Conservation (phyloP, 2,888 invertebrate genomes). For the Meandrusa payeni region DNA sequence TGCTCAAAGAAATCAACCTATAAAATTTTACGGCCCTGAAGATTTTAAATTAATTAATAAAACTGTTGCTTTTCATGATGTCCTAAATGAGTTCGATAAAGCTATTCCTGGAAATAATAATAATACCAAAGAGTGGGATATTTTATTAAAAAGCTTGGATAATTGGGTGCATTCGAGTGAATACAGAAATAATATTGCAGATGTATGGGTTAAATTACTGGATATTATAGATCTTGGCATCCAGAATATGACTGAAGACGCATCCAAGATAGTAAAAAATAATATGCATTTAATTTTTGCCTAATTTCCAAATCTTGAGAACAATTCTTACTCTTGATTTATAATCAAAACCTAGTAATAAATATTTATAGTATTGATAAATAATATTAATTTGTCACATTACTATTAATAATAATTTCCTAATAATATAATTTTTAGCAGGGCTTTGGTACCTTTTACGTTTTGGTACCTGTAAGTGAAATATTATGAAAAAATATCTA, state of each 20-base stretch:
- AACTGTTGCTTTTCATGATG: slow-evolving; percentile 41
- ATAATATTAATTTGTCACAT: no score
- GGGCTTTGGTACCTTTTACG: no score
- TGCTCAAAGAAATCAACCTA: slow-evolving; percentile 36
- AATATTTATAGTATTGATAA: no score
- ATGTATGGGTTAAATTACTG: slow-evolving; percentile 4
- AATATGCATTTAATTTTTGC: slow-evolving; percentile 15
- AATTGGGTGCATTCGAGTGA: slow-evolving; percentile 2
- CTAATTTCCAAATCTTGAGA: not conserved
- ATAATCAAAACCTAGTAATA: no score
- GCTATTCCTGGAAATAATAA: slow-evolving; percentile 10
- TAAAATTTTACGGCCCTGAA: slow-evolving; percentile 24
- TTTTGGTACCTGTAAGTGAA: no score
- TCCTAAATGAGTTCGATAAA: slow-evolving; percentile 33
- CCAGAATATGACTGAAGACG: slow-evolving; percentile 12
- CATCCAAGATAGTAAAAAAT: slow-evolving; percentile 1
- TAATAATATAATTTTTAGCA: no score
- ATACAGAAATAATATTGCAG: slow-evolving; percentile 1
- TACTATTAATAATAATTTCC: no score
- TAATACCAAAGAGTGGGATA: slow-evolving; percentile 13
- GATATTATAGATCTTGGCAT: slow-evolving; percentile 6
- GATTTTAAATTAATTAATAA: slow-evolving; percentile 29
- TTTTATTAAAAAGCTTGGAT: not conserved
- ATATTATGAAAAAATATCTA: no score
- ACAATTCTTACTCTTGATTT: no score